Evolutionary conservation across 2,888 invertebrate genomes (phyloP), one percentile per base, ranked within the genome.

Genomic region (Pterostichus niger): DNA sequence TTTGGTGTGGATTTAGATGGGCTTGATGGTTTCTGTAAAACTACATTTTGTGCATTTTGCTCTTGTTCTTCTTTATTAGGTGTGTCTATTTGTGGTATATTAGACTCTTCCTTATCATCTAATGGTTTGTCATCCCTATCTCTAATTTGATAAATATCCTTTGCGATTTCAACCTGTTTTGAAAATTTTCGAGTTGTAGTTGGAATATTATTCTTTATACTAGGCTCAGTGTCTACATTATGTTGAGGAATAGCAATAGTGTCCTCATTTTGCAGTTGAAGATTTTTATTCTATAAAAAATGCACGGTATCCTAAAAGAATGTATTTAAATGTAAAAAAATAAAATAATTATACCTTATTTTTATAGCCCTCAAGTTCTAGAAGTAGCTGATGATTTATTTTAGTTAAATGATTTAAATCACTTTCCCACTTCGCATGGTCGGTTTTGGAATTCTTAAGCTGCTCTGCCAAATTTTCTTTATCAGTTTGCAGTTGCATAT

Each of bases 401-500:
- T 88, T 87, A 31, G 85, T 86, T 73, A 89, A 84, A 82, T 87
- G 87, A 82, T 87, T 87, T 40, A 87, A 84, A 82, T 87, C 85
- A 77, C 86, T 87, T 85, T 89, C 85, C 85, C 88, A 84, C 80
- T 89, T 85, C 76, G 87, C 82, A 84, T 84, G 85, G 85, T 86
- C 85, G 85, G 85, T 85, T 86, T 87, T 46, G 87, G 86, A 84
- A 40, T 85, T 84, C 85, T 86, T 86, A 64, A 88, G 68, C 85
- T 86, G 85, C 83, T 87, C 86, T 84, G 87, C 87, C 59, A 90
- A 85, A 84, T 89, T 88, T 13, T 88, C 87, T 84, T 89, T 89
- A 84, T 89, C 88, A n/a, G 83, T 83, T 85, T 88, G 87, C 44
- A 89, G 56, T 84, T 88, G 86, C 85, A 88, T 80, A 87, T 89